Base-by-base conservation (phyloP, 2,113 vertebrate genomes). In the Dicaeum eximium region DNA sequence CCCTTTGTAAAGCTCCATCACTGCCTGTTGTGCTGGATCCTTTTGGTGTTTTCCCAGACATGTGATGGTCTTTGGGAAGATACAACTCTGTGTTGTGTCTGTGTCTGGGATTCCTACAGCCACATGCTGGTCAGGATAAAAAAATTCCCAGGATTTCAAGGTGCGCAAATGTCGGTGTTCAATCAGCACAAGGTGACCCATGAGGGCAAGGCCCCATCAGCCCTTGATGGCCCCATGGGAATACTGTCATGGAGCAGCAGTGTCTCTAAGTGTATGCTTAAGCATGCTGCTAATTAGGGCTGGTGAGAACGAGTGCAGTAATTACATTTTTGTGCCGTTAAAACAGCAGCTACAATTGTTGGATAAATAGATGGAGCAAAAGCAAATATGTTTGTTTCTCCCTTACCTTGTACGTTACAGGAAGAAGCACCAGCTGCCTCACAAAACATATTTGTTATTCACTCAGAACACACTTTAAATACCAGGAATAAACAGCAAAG, bases 361-460 rank as follows among this genome's bases (percentile, higher is more conserved):
- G 60, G 53, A 71, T 80, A 96, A 86, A 93, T 69, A 95, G 84
- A 86, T 0, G 7, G 73, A 87, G 73, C 61, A 30, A 71, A 71
- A 90, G 67, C 50, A 90, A 88, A 91, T 65, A 54, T 74, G 79
- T 96, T 95, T 92, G 81, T 85, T 93, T 90, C 82, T 74, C 44
- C 70, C 47, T 81, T 21, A 74, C 82, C 93, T 93, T 56, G 57
- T n/a, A 65, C 13, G 1, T 70, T 79, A 48, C 69, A 81, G 70
- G 75, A 73, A 45, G 93, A 62, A 69, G 56, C 91, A 83, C 95
- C 95, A 97, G 97, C 96, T 97, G 98, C 95, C 92, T 94, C 90
- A 61, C 89, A 89, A 84, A 70, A n/a, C 67, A 4, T 78, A 58
- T 96, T 96, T 95, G 93, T 97, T 97, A 91, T 95, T 95, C 96